Conservation (phyloP, 1,140 invertebrate genomes). For the Hermatobates lingyangjiaoensis region DNA sequence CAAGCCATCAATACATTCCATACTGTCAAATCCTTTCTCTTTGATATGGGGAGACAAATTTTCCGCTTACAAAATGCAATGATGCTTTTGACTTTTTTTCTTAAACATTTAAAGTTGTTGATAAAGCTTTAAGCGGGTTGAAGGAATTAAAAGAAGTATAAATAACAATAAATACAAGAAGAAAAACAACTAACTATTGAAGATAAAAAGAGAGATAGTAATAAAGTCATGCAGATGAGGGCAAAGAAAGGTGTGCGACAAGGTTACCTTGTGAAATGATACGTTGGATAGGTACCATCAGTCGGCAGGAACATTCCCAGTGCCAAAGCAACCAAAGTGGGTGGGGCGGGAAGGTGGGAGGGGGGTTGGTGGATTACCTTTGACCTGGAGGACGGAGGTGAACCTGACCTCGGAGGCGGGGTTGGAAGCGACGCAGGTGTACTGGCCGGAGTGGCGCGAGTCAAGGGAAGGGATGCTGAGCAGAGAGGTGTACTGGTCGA, state of each 20-base stretch:
- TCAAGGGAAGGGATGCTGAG: conserved; percentile 56
- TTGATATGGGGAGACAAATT: no score
- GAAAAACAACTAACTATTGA: conserved; percentile 14
- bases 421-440: conserved; percentile 63
- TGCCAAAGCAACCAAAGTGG: conserved; percentile 24
- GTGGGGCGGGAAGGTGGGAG: conserved; percentile 18
- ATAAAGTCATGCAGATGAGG: no score
- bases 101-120: no score
- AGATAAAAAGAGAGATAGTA: conserved; percentile 11
- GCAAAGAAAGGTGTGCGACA: conserved; percentile 17
- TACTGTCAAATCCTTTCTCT: no score
- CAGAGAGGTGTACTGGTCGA: conserved; percentile 53
- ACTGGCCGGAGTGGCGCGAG: conserved; percentile 54
- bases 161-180: conserved; percentile 8
- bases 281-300: conserved; percentile 27
- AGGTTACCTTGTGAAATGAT: conserved; percentile 29
- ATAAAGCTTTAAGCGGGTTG: no score
- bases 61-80: no score
- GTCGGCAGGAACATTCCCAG: conserved; percentile 35
- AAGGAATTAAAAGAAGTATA: conserved; percentile 11
- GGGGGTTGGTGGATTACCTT: conserved; percentile 38
- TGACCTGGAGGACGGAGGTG: conserved; percentile 59
- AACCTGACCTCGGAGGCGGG: conserved; percentile 57
- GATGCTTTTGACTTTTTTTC: no score
- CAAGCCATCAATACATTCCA: no score